phyloP scores from a whole-genome alignment of 2,888 invertebrate species.

The Dryobotodes eremita region DNA sequence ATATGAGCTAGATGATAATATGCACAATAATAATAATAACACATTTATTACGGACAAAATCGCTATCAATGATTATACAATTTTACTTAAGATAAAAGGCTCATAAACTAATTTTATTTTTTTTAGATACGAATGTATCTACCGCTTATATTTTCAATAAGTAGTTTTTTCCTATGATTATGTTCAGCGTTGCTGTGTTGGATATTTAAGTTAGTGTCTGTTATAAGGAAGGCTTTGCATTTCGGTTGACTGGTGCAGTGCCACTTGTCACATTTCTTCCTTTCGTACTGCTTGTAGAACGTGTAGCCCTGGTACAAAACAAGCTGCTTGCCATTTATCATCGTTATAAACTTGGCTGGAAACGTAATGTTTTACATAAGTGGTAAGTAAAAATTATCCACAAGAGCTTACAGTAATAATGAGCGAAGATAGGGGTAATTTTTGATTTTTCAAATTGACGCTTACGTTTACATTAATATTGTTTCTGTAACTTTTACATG shows the following conservation, averaged over 20 bases:
- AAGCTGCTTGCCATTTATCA: constrained; percentile 39
- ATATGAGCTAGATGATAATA: constrained; percentile 23
- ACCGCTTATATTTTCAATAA: constrained; percentile 19
- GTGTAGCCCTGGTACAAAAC: constrained; percentile 57
- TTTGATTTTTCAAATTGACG: neutral
- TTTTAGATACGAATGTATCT: constrained; percentile 47
- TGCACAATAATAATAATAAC: neutral
- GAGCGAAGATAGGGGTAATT: neutral
- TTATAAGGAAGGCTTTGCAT: constrained; percentile 51
- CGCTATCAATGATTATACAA: neutral
- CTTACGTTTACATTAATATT: neutral
- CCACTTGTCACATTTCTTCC: constrained; percentile 53
- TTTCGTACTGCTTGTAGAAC: constrained; percentile 49
- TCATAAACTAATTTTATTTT: too few relatives aligned
- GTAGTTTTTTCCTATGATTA: constrained; percentile 37
- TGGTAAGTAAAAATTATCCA: neutral
- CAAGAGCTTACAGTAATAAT: neutral
- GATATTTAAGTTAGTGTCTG: constrained; percentile 30
- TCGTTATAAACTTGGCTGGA: constrained; percentile 58
- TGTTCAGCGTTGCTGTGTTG: constrained; percentile 35
- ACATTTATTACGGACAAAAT: neutral
- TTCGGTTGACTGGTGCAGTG: constrained; percentile 54
- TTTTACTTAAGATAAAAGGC: too few relatives aligned
- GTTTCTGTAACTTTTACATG: neutral
- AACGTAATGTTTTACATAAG: neutral